Base-by-base conservation (phyloP, 2,797 vertebrate genomes). In the Gila robusta region DNA sequence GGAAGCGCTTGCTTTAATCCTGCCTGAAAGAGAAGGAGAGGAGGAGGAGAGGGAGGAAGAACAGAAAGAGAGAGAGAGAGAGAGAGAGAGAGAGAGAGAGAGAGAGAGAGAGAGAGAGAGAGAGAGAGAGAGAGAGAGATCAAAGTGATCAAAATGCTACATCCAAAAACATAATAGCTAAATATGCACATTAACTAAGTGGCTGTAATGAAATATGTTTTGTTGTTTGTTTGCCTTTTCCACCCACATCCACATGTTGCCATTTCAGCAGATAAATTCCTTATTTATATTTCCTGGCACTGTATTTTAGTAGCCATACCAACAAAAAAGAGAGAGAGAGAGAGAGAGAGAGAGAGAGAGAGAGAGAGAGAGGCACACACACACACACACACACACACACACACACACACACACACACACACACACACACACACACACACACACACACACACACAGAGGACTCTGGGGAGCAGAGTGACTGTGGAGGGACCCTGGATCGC, bases 1-100 rank as follows among this genome's bases (percentile, higher is more conserved):
- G 21, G 14, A 83, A 67, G 64, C 39, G 67, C 35, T 74, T n/a
- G 39, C 66, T 79, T 67, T 90, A 87, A 87, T 87, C 85, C 37
- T 44, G 35, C 47, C 12, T 81, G 54, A 82, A 74, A 52, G n/a
- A 66, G 32, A 14, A 49, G 16, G 16, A 23, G 54, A 69, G 35
- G 44, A 23, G 64, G 74, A 62, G n/a, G 64, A 35, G 12, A 32
- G 32, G 19, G 49, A 19, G 28, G 47, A 76, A 52, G n/a, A 76
- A 54, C 7, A 49, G 28, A 74, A 4, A 41, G 10, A 79, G 41
- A 35, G 14, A 16, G 47, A 49, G 47, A 16, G 47, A 49, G 47
- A 49, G n/a, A n/a, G n/a, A 47, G 47, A 47, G 12, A 44, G 41
- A 44, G 10, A 44, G 11, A 47, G 64, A 35, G 12, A 39, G 37